Conservation (phyloP, 1,140 invertebrate genomes). For the Homalodisca vitripennis region DNA sequence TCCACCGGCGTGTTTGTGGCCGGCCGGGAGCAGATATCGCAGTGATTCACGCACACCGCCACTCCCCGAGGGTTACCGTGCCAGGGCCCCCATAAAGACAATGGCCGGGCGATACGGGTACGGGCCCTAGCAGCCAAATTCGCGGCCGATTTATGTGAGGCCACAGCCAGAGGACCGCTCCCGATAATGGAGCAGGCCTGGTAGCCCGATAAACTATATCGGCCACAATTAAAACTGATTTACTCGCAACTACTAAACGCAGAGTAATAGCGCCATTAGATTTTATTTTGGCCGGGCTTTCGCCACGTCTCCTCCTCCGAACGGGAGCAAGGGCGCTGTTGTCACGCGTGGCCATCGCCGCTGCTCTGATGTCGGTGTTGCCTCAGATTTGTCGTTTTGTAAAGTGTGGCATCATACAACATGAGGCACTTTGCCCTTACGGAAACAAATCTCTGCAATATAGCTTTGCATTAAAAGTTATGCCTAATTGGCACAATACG, state of each 20-base stretch:
- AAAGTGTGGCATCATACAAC: too few relatives aligned
- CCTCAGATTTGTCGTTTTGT: too few relatives aligned
- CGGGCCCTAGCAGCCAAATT: background rate
- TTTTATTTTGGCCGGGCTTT: background rate
- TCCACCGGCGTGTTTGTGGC: too few relatives aligned
- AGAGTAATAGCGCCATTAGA: background rate
- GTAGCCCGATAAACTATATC: background rate
- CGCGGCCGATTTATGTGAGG: background rate
- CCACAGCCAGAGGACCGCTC: too few relatives aligned
- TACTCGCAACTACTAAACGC: background rate
- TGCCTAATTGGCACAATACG: too few relatives aligned
- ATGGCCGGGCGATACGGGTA: background rate
- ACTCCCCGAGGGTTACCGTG: too few relatives aligned
- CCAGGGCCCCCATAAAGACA: background rate
- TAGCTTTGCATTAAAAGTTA: too few relatives aligned
- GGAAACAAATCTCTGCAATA: too few relatives aligned
- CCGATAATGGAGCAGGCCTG: background rate
- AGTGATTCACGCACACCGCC: too few relatives aligned
- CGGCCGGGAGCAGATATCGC: too few relatives aligned
- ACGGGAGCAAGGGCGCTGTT: background rate
- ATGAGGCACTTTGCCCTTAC: too few relatives aligned
- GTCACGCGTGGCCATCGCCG: background rate
- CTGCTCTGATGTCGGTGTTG: too few relatives aligned
- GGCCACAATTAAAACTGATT: background rate
- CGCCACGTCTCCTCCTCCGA: background rate